Base-by-base conservation (phyloP, 2,888 invertebrate genomes). In the Gandaritis pyraliata region DNA sequence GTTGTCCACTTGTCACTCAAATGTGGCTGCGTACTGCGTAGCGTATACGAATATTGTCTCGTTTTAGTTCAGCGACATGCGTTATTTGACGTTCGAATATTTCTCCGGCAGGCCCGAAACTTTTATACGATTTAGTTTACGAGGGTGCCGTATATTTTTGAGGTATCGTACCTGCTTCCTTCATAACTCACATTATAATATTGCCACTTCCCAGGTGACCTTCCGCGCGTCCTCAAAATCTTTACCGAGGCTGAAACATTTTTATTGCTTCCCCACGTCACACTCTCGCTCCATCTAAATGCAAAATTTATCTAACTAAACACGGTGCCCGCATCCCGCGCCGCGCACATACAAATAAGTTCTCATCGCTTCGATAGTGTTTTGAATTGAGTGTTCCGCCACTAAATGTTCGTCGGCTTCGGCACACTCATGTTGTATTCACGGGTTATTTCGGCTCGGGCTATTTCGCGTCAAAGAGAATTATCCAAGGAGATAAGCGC, bases 361-460 rank as follows among this genome's bases (percentile, higher is more conserved):
- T 69, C 66, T 70, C 71, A 70, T 71, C 70, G 71, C 70, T 67
- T 66, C 71, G 63, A 61, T 67, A 71, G 69, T 72, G 69, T 70
- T 73, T 72, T 68, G 66, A 69, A 76, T 74, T 74, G 71, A 70
- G 68, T 69, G 71, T 72, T 67, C 64, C 64, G 68, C 66, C 68
- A 58, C 71, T 76, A 71, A 75, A 72, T 68, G 71, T 76, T 65
- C 61, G 67, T 66, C 69, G 70, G 68, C 71, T 50, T 60, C 68
- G 66, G 67, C 68, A 66, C 62, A 67, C 66, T 72, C 73, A 70
- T 76, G 74, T 69, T 72, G 70, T 75, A 79, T 79, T 76, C 74
- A 74, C 70, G 65, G 68, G 58, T 65, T 69, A 73, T 72, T 16
- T 69, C 61, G 62, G 62, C 56, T 47, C 67, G 55, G 33, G 48